Base-by-base conservation (phyloP, 2,797 vertebrate genomes). In the Etheostoma perlongum region DNA sequence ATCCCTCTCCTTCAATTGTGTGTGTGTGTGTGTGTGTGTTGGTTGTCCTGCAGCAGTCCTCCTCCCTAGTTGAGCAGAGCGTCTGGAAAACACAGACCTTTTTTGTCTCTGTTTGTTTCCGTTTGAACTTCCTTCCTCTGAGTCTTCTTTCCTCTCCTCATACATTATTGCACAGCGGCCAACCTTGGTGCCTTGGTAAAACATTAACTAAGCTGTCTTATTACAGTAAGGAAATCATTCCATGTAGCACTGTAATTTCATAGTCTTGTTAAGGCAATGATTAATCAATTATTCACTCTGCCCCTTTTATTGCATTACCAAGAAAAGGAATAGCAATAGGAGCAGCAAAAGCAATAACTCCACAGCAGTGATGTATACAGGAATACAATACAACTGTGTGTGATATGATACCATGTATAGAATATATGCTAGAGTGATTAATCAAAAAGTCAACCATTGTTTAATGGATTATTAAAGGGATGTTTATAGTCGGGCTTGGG, bases 251-350 rank as follows among this genome's bases (percentile, higher is more conserved):
- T 80, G 81, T 87, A 84, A 93, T 92, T 86, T 91, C 85, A 84
- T 82, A 72, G 82, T 74, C 77, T 83, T 81, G 90, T 87, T 87
- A 88, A 88, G 74, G 78, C 86, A 83, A 84, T 80, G 91, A 85
- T 90, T 85, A 88, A 91, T 92, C 84, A 90, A 88, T 90, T 87
- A 92, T 91, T 91, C 85, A 91, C 58, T 72, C 71, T 64, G 67
- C 79, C 74, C 74, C 57, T 87, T 90, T 86, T 81, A 93, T 76
- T 87, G 82, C 66, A 75, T 83, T 65, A 73, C 6, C 9, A 77
- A 72, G 60, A 80, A 76, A 74, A 67, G 57, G 47, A 76, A 78
- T 8, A 21, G 70, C 76, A 91, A 90, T 67, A 51, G 48, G 75
- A 82, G 76, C 74, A 36, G 71, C 15, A 27, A 60, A 74, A 69